Evolutionary conservation across 2,113 vertebrate species (phyloP).

Genomic region (Oreochromis aureus): DNA sequence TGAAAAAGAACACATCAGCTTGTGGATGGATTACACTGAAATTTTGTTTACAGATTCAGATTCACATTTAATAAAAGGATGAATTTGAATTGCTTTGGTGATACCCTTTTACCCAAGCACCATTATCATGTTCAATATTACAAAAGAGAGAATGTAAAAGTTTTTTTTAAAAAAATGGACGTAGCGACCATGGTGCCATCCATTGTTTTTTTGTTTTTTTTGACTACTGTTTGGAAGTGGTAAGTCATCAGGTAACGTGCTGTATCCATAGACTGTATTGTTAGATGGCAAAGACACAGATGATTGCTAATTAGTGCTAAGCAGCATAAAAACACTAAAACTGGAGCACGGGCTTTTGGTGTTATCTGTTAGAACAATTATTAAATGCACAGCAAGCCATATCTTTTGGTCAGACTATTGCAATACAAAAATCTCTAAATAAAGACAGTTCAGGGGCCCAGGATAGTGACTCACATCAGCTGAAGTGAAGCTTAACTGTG

Average conservation of each 20-base stretch:
- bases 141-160: background rate
- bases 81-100: background rate
- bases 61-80: accelerated
- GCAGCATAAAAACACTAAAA: background rate
- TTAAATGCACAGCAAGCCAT: background rate
- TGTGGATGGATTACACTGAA: background rate
- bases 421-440: background rate
- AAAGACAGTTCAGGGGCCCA: accelerated
- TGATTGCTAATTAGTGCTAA: background rate
- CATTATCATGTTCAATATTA: background rate
- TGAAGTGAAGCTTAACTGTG: background rate
- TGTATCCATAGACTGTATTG: background rate
- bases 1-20: background rate
- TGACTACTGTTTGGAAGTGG: accelerated
- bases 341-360: accelerated
- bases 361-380: background rate
- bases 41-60: background rate
- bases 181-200: accelerated
- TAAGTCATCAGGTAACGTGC: background rate
- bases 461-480: background rate
- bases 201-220: background rate
- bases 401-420: background rate
- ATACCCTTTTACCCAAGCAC: background rate
- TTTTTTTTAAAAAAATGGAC: accelerated
- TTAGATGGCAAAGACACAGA: background rate